A percentile compares a stretch with the other conserved stretches of the same genome.
Conservation (phyloP, 2,888 invertebrate genomes). For the Drosophila colorata region DNA sequence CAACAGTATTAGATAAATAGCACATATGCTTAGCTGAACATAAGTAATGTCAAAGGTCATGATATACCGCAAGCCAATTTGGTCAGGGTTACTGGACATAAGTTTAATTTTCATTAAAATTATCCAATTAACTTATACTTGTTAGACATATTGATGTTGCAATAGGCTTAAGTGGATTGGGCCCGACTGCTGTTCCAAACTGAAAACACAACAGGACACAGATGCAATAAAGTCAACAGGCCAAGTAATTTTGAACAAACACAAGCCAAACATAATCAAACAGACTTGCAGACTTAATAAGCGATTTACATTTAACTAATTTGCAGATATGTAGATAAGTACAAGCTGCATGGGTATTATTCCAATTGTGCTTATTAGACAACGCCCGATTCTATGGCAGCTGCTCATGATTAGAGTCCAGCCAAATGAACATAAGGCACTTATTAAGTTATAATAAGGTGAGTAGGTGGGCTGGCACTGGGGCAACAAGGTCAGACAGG, state of each 20-base stretch:
- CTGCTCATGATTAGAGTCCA: not conserved
- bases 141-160: constrained; percentile 11
- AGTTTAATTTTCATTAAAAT: not conserved
- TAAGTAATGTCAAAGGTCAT: not conserved
- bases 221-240: constrained; percentile 11
- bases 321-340: not conserved
- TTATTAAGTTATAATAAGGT: constrained; percentile 1
- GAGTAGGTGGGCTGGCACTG: not conserved
- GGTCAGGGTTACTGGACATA: not conserved
- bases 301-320: constrained; percentile 11
- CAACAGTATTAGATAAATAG: not conserved
- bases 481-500: not conserved
- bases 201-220: not conserved
- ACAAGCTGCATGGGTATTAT: not conserved
- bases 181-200: not conserved
- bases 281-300: not conserved
- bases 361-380: constrained; percentile 7
- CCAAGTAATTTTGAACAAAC: constrained; percentile 12
- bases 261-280: constrained; percentile 8
- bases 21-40: not conserved
- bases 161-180: not conserved
- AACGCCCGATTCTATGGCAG: not conserved
- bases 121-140: constrained; percentile 19
- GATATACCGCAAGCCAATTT: not conserved
- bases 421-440: not conserved